Evolutionary conservation across 53 echinoderm and acorn worm genomes (phyloP), one percentile per base, ranked within the genome.

Genomic region (Echinometra lucunter): DNA sequence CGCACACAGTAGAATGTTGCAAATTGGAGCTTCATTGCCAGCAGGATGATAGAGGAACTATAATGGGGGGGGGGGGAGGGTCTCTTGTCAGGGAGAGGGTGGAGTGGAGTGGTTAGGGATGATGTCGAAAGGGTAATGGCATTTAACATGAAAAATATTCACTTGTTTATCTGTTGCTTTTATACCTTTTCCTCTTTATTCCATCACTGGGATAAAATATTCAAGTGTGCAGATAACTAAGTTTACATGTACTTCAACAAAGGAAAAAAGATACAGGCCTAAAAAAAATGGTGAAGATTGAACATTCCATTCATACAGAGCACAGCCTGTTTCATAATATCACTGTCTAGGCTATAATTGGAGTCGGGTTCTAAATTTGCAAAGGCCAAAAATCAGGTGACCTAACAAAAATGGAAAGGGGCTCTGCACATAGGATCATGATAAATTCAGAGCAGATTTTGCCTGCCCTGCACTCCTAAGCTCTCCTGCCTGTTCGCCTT

Each of bases 11-110:
- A 70, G 80, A 92, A 92, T 78, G 93, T 74, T 53, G 93, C 93
- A 92, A 92, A 92, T 92, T 92, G 93, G n/a, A 78, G 75, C 57
- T 34, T 92, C 93, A 78, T 85, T 92, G 92, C 92, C 92, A 70
- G 45, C 35, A 56, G 93, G 56, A n/a, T 6, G 38, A 66, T 6
- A 32, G 58, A 89, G 89, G 37, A 53, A 66, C 37, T 49, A 78
- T 44, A 78, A 78, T 92, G 80, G 80, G 56, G 57, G 45, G 72
- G 92, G 93, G 49, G 2, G 18, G n/a, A 80, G 78, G 80, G 0
- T 37, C 40, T 57, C 55, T 25, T 67, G 67, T 91, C 4, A 23
- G 66, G 17, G 89, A 89, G 58, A 58, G 58, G 37, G 89, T 57
- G 17, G 80, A 28, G 38, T 28, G 93, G 44, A 34, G 25, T 28